Evolutionary conservation across 2,888 invertebrate genomes (phyloP).

Genomic region (Acrobasis suavella): DNA sequence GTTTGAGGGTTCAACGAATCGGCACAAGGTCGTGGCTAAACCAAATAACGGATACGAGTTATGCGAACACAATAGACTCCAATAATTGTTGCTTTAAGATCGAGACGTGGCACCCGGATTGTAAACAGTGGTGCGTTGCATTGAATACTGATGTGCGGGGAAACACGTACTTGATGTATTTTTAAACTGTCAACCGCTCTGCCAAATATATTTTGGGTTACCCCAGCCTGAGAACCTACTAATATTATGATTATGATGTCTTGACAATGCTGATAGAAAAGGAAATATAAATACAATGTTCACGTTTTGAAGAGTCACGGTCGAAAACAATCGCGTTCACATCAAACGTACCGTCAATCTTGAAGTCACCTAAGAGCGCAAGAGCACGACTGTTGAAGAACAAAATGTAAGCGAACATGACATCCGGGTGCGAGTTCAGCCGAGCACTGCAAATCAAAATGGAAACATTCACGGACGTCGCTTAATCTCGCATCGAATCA

Average conservation of each 20-base stretch:
- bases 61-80: constrained; percentile 45
- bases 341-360: constrained; percentile 54
- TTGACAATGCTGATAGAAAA: constrained; percentile 10
- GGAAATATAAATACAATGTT: constrained; percentile 17
- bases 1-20: constrained; percentile 54
- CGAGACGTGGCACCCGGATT: constrained; percentile 52
- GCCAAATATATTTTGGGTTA: constrained; percentile 13
- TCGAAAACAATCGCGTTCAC: constrained; percentile 41
- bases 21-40: constrained; percentile 32
- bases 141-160: constrained; percentile 67
- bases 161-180: constrained; percentile 54
- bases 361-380: constrained; percentile 46
- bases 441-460: constrained; percentile 66
- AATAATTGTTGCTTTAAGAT: constrained; percentile 47
- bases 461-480: constrained; percentile 69
- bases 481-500: constrained; percentile 74
- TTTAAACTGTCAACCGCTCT: constrained; percentile 36
- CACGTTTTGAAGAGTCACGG: constrained; percentile 21
- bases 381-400: constrained; percentile 62
- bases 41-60: constrained; percentile 37
- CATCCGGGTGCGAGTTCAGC: constrained; percentile 77
- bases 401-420: constrained; percentile 71
- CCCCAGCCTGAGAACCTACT: not conserved
- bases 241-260: constrained; percentile 5
- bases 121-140: constrained; percentile 54